phyloP scores from a whole-genome alignment of 92 coral and sea anemone species.

The Meandrina meandrites region DNA sequence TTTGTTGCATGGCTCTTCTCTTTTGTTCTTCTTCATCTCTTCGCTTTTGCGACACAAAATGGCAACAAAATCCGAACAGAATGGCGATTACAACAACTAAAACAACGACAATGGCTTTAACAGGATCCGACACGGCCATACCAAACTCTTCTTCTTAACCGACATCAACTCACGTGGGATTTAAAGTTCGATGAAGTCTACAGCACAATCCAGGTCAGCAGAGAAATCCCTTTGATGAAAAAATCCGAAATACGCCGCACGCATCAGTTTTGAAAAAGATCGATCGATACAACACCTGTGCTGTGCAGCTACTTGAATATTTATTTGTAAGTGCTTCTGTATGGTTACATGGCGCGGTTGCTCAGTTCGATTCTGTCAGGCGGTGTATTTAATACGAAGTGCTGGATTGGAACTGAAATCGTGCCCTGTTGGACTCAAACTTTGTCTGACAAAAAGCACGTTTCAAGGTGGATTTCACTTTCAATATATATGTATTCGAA shows the following conservation, averaged over 20 bases:
- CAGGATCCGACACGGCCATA: neutral
- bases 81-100: neutral
- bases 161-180: neutral
- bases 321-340: no score
- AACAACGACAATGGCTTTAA: neutral
- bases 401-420: neutral
- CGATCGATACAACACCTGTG: neutral
- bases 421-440: neutral
- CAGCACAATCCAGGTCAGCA: neutral
- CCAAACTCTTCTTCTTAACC: neutral
- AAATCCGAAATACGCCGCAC: neutral
- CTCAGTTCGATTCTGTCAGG: neutral
- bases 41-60: neutral
- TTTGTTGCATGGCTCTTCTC: slow-evolving; percentile 5
- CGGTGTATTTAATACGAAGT: neutral
- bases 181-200: neutral
- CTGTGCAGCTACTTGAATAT: no score
- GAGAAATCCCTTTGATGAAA: no score
- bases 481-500: neutral
- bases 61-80: slow-evolving; percentile 22
- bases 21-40: neutral
- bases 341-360: neutral
- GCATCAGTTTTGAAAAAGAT: neutral
- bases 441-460: neutral
- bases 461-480: neutral